Base-by-base conservation (phyloP, 2,797 vertebrate genomes). In the Labeo calbasu region DNA sequence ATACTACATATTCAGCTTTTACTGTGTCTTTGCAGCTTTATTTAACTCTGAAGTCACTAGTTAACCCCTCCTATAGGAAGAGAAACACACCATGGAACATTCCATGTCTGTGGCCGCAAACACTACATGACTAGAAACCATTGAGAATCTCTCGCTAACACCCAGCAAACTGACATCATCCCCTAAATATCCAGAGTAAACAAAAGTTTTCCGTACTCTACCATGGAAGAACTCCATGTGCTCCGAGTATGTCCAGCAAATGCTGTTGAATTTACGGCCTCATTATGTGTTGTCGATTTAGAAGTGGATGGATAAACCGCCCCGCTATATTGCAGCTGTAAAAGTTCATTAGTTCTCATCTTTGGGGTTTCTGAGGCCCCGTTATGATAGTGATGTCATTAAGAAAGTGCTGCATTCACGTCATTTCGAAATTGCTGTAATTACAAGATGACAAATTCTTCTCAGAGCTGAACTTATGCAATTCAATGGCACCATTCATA, bases 91-190 rank as follows among this genome's bases (percentile, higher is more conserved):
- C 75, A 84, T 84, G 84, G 79, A 87, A 84, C 13, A n/a, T 86
- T 87, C 72, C 76, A 65, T 23, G 68, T 73, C 80, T 83, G 83
- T 76, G 86, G 82, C 88, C 51, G 71, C 65, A 59, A 84, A 87
- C 89, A 87, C 69, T 71, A 48, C 84, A 87, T 71, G 7, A 46
- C 66, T 87, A 84, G 55, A 88, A 86, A 77, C 79, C 72, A 84
- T 69, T 81, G 65, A 85, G 76, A 87, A 88, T 86, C 79, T 77
- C 77, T 48, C 48, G 65, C 76, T 85, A 59, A 86, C 81, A 85
- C 88, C 85, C 81, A 81, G 75, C 23, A 87, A 82, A 84, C 77
- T 88, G 87, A 90, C 88, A 86, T 86, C 88, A 92, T 48, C 36
- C n/a, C 50, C n/a, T 73, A 66, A 66, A 69, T 28, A 43, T 81